A percentile compares a stretch with the other conserved stretches of the same genome.
phyloP scores from a whole-genome alignment of 1,140 invertebrate genomes.

The Augochlora pura region DNA sequence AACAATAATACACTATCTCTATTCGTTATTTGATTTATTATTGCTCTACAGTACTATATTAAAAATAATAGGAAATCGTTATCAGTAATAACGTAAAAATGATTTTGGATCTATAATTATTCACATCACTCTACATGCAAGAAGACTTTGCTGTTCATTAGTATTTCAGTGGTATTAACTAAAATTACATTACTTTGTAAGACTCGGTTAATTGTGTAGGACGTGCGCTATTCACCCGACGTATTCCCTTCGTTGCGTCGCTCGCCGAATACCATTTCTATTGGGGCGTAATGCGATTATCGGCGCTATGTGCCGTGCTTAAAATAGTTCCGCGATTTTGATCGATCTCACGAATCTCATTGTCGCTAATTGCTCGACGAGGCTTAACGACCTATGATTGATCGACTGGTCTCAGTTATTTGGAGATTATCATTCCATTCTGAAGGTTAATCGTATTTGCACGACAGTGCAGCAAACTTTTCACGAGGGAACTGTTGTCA shows the following conservation, averaged over 20 bases:
- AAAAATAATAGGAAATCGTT: no score
- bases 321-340: constrained; percentile 24
- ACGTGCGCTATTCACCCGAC: neutral
- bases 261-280: constrained; percentile 11
- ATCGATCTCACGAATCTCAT: constrained; percentile 38
- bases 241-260: neutral
- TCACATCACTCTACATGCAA: no score
- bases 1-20: no score
- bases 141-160: neutral
- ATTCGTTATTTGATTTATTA: no score
- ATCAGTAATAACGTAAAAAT: no score
- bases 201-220: neutral
- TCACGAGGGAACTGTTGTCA: no score
- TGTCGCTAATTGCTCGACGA: constrained; percentile 9
- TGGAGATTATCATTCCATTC: neutral
- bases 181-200: neutral
- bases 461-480: neutral
- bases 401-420: constrained; percentile 20
- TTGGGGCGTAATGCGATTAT: constrained; percentile 12
- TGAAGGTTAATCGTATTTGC: neutral
- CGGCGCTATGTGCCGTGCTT: constrained; percentile 5
- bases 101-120: no score
- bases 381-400: constrained; percentile 30
- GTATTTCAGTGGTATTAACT: neutral
- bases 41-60: no score